Evolutionary conservation across 64 coral and sea anemone genomes (phyloP).

Genomic region (Trachythela sp.): DNA sequence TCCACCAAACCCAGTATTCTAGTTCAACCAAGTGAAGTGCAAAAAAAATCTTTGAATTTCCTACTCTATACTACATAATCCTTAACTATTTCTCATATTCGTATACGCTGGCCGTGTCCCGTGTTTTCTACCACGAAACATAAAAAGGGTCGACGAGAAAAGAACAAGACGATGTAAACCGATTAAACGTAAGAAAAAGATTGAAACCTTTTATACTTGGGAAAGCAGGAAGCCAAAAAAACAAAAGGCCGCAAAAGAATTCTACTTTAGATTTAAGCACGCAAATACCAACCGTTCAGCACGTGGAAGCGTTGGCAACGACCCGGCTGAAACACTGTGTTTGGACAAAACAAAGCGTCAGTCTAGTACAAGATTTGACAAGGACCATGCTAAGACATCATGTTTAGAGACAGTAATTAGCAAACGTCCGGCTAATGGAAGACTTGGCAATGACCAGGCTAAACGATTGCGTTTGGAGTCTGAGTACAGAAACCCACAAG

Average conservation of each 20-base stretch:
- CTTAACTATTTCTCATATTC: not conserved
- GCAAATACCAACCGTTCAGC: not conserved
- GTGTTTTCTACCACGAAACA: not conserved
- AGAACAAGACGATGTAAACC: not conserved
- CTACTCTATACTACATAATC: too few relatives aligned
- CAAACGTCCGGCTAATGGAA: not conserved
- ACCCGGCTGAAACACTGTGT: too few relatives aligned
- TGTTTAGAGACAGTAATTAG: not conserved
- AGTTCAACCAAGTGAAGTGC: too few relatives aligned
- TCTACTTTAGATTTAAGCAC: not conserved
- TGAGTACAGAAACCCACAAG: not conserved
- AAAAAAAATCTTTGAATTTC: too few relatives aligned
- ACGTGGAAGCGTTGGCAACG: not conserved
- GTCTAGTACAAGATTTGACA: not conserved
- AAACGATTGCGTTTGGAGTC: not conserved
- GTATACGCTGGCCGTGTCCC: not conserved
- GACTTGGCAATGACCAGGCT: not conserved
- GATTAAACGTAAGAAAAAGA: not conserved
- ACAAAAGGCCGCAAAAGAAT: not conserved
- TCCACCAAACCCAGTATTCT: too few relatives aligned
- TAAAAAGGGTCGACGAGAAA: not conserved
- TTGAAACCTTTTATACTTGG: too few relatives aligned
- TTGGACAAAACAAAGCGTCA: too few relatives aligned
- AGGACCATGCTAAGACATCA: not conserved
- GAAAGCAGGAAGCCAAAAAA: not conserved